These are phyloP conservation scores for Prochilodus magdalenae DNA, from an alignment of 2,113 vertebrate genomes.

Conservation along the genomic window DNA sequence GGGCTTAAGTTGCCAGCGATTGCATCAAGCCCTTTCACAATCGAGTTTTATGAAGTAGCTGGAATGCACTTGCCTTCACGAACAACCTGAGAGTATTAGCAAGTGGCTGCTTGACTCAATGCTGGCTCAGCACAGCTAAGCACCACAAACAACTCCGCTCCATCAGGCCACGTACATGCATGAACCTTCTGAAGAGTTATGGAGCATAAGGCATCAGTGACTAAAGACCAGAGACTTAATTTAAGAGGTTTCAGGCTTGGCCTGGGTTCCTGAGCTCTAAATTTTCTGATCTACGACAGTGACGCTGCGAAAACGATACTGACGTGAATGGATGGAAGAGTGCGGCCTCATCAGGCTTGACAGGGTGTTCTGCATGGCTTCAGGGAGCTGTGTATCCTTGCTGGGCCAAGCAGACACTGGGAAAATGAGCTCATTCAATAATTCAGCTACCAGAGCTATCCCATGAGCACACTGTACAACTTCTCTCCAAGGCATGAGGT, in stretches of 20 bases:
- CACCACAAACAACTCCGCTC: neutral
- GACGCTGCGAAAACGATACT: conserved; percentile 15
- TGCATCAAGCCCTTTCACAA: neutral
- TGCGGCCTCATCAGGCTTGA: conserved; percentile 42
- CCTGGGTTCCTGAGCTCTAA: neutral
- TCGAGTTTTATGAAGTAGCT: neutral
- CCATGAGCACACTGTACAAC: conserved; percentile 37
- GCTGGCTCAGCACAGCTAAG: neutral
- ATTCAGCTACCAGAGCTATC: conserved; percentile 67
- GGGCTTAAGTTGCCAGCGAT: neutral
- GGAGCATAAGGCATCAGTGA: neutral
- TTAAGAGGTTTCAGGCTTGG: conserved; percentile 11
- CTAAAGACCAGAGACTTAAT: conserved; percentile 12
- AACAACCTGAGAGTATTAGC: conserved; percentile 14
- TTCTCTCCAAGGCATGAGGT: conserved; percentile 66
- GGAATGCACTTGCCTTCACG: conserved; percentile 9
- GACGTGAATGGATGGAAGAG: conserved; percentile 21
- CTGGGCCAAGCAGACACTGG: conserved; percentile 38
- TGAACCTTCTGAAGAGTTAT: neutral
- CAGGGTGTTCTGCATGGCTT: conserved; percentile 66
- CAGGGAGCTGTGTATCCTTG: conserved; percentile 51
- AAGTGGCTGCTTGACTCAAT: conserved; percentile 51
- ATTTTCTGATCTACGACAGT: conserved; percentile 4
- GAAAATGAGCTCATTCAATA: conserved; percentile 69
- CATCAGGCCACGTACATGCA: neutral